phyloP scores from a whole-genome alignment of 2,113 vertebrate genomes.

The Microtus montanus region DNA sequence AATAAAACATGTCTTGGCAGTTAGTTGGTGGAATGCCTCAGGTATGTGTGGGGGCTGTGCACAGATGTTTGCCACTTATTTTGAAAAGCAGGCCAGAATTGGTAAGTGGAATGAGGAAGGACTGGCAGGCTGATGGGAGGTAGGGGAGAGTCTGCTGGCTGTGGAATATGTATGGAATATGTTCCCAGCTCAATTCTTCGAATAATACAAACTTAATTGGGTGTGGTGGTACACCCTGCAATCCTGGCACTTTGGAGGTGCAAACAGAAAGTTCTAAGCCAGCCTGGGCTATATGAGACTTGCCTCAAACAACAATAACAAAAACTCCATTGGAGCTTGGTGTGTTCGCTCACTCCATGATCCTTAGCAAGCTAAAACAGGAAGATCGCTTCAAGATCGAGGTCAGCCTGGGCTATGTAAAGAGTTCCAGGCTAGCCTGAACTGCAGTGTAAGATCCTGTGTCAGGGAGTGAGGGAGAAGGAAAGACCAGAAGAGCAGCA shows the following conservation, averaged over 20 bases:
- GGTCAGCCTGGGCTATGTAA: not conserved
- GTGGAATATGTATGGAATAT: not conserved
- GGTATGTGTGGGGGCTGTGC: not conserved
- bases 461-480: not conserved
- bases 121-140: not conserved
- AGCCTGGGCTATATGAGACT: not conserved
- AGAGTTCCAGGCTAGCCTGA: not conserved
- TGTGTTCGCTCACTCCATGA: not conserved
- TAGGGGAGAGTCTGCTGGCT: not conserved
- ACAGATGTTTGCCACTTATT: not conserved
- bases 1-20: not conserved
- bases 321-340: not conserved
- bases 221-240: not conserved
- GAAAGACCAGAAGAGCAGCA: not conserved
- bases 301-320: not conserved
- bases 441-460: not conserved
- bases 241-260: not conserved
- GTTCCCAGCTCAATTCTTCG: not conserved
- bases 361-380: not conserved
- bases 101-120: not conserved
- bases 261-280: not conserved
- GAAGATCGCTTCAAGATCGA: not conserved
- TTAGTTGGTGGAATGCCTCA: not conserved
- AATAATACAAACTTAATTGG: not conserved
- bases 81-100: not conserved